Percentiles rank a stretch among this genome's conserved stretches.
phyloP scores from a whole-genome alignment of 1,140 invertebrate species.

The Caenorhabditis inopinata region DNA sequence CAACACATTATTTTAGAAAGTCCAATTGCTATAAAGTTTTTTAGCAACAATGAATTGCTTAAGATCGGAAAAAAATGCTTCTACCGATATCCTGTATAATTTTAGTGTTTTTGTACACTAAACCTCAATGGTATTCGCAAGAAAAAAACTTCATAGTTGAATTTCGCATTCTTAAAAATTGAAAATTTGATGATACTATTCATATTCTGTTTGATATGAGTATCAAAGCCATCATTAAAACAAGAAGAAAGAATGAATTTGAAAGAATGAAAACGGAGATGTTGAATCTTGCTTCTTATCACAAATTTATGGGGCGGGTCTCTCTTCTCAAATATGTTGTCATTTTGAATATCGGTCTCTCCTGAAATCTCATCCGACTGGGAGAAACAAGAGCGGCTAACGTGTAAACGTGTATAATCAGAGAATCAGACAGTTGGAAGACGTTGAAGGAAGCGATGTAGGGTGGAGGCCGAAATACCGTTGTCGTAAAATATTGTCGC shows the following conservation, averaged over 20 bases:
- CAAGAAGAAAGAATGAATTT: not conserved
- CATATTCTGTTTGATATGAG: too few relatives aligned
- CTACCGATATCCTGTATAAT: too few relatives aligned
- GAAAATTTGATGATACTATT: too few relatives aligned
- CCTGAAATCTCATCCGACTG: not conserved
- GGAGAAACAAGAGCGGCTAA: not conserved
- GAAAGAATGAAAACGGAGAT: not conserved
- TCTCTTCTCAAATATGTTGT: constrained; percentile 6
- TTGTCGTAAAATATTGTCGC: constrained; percentile 22
- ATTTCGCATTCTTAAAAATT: too few relatives aligned
- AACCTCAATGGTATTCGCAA: too few relatives aligned
- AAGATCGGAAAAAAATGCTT: too few relatives aligned
- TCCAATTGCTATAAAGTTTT: too few relatives aligned
- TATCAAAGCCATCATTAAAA: too few relatives aligned
- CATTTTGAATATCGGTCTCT: constrained; percentile 23
- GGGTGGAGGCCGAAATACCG: not conserved
- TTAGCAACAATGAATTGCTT: too few relatives aligned
- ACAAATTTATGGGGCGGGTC: constrained; percentile 14
- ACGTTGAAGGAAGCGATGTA: not conserved
- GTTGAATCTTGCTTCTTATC: constrained; percentile 7
- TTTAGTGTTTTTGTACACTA: too few relatives aligned
- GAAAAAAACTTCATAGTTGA: too few relatives aligned
- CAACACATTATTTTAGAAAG: too few relatives aligned
- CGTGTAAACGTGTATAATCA: not conserved
- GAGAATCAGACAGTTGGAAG: constrained; percentile 5